These are phyloP conservation scores for Metacarcinus magister DNA, from an alignment of 2,888 invertebrate species.

Conservation along the genomic window DNA sequence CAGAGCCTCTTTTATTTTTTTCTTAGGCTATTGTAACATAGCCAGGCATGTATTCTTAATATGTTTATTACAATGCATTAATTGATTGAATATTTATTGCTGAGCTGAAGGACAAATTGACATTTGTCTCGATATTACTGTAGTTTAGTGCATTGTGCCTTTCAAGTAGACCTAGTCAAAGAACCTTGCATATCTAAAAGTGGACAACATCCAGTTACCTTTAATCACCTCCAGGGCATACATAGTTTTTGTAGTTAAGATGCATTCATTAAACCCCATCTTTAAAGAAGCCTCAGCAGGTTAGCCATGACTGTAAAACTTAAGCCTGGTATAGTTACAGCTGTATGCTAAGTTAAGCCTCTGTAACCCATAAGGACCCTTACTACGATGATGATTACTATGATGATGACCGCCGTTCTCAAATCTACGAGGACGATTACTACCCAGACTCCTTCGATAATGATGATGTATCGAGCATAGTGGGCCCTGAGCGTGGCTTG, in stretches of 20 bases:
- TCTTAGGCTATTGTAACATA: slow-evolving; percentile 33
- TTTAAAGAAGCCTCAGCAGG: slow-evolving; percentile 44
- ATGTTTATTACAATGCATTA: slow-evolving; percentile 64
- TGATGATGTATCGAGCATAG: slow-evolving; percentile 81
- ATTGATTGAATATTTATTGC: background rate
- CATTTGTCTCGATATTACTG: slow-evolving; percentile 41
- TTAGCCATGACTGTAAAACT: slow-evolving; percentile 46
- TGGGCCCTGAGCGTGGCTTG: slow-evolving; percentile 79
- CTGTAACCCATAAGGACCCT: slow-evolving; percentile 80
- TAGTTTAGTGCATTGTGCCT: slow-evolving; percentile 72
- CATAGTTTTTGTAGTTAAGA: slow-evolving; percentile 73
- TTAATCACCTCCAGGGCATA: slow-evolving; percentile 61
- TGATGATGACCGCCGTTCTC: slow-evolving; percentile 75
- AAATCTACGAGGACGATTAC: slow-evolving; percentile 80
- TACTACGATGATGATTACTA: slow-evolving; percentile 82
- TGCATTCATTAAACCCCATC: slow-evolving; percentile 70
- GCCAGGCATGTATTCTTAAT: slow-evolving; percentile 67
- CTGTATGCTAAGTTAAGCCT: slow-evolving; percentile 73
- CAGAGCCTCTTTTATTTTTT: slow-evolving; percentile 50
- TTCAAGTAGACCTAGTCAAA: slow-evolving; percentile 67
- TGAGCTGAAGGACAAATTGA: slow-evolving; percentile 26
- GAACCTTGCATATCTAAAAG: slow-evolving; percentile 62
- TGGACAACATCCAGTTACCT: slow-evolving; percentile 59
- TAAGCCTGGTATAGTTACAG: slow-evolving; percentile 52
- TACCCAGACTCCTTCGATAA: slow-evolving; percentile 81